These are phyloP conservation scores for Sarotherodon lohbergeri DNA, from an alignment of 2,113 vertebrate species.

Conservation along the genomic window DNA sequence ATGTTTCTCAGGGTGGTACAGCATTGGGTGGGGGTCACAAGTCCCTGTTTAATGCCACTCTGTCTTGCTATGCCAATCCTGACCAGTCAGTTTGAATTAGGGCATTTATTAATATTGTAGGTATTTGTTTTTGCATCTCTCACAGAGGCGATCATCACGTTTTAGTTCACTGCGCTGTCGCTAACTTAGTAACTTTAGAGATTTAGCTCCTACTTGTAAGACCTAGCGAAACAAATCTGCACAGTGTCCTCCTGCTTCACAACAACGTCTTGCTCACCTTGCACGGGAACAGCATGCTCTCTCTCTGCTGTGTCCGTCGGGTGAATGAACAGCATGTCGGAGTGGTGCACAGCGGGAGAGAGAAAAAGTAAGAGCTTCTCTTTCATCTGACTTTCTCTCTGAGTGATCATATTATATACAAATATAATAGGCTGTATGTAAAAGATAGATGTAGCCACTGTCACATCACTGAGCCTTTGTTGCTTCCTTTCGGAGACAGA, in stretches of 20 bases:
- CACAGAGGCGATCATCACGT: neutral
- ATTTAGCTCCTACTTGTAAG: neutral
- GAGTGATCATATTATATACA: neutral
- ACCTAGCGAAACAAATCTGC: neutral
- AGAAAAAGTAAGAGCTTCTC: neutral
- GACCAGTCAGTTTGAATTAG: neutral
- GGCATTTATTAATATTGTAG: neutral
- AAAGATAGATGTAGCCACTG: neutral
- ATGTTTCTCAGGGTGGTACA: rapidly evolving
- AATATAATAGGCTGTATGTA: neutral
- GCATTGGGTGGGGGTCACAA: neutral
- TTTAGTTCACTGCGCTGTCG: neutral
- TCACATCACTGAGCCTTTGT: neutral
- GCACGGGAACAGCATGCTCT: neutral
- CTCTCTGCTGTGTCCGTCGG: neutral
- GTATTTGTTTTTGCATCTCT: neutral
- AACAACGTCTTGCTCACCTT: neutral
- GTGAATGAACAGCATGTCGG: neutral
- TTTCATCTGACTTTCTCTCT: neutral
- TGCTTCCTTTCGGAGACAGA: neutral
- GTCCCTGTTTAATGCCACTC: neutral
- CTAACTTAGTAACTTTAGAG: neutral
- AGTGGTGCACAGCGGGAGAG: neutral
- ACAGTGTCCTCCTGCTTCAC: neutral
- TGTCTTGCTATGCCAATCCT: neutral